A percentile compares a stretch with the other conserved stretches of the same genome.
These are phyloP conservation scores for Globodera rostochiensis DNA, from an alignment of 1,140 invertebrate genomes.

Conservation along the genomic window DNA sequence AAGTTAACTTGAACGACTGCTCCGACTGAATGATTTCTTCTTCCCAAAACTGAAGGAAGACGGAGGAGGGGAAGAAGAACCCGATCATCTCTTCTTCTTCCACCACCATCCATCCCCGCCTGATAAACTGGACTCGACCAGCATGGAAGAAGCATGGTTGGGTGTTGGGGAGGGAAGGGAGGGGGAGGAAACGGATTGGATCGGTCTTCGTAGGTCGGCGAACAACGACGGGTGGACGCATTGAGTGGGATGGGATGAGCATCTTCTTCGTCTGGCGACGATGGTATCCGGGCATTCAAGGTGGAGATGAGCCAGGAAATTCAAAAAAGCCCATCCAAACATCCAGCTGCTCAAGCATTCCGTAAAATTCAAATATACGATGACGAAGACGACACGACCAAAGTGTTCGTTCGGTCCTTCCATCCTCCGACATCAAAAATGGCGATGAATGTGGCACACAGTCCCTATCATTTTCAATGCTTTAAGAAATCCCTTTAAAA, in stretches of 20 bases:
- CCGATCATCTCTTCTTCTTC: not conserved
- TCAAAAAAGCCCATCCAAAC: not conserved
- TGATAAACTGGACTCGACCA: constrained; percentile 4
- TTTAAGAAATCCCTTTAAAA: too few species aligned
- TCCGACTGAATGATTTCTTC: not conserved
- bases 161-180: too few species aligned
- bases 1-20: constrained; percentile 1
- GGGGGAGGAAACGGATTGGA: constrained; percentile 1
- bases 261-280: not conserved
- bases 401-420: not conserved
- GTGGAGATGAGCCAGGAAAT: not conserved
- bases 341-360: not conserved
- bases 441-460: too few species aligned
- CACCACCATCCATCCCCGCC: not conserved
- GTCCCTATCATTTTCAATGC: too few species aligned
- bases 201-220: not conserved
- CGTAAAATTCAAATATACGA: not conserved
- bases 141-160: not conserved
- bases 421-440: not conserved
- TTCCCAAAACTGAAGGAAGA: constrained; percentile 5
- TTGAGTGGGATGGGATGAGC: not conserved
- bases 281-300: not conserved
- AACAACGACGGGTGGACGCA: not conserved
- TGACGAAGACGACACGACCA: not conserved
- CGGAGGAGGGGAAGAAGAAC: constrained; percentile 1